Evolutionary conservation across 2,888 invertebrate species (phyloP), one percentile per base, ranked within the genome.

Genomic region (Caenorhabditis sulstoni): DNA sequence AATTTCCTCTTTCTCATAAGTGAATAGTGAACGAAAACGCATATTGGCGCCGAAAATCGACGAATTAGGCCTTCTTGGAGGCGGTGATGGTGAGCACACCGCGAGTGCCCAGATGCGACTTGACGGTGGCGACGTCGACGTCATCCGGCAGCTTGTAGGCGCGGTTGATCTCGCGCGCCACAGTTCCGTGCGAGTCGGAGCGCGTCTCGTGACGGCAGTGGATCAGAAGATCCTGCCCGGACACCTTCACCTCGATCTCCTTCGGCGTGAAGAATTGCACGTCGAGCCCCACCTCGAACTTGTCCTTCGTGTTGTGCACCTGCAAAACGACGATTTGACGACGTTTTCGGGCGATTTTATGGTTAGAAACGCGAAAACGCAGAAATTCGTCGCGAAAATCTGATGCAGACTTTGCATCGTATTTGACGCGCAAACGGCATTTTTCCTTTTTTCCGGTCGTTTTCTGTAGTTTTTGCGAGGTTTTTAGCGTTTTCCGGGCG

Each of bases 1-100:
- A n/a, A n/a, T n/a, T n/a, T n/a, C n/a, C n/a, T n/a, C n/a, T n/a
- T n/a, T n/a, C n/a, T n/a, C n/a, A n/a, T n/a, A n/a, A n/a, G n/a
- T n/a, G n/a, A n/a, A n/a, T n/a, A n/a, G n/a, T n/a, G n/a, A n/a
- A n/a, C n/a, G n/a, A n/a, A n/a, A n/a, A n/a, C n/a, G n/a, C n/a
- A n/a, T n/a, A n/a, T 29, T 29, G 29, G 4, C 29, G 29, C 29
- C 29, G 41, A 41, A 41, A 20, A 22, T 18, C 49, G 35, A 45
- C 22, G 18, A 18, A 29, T 35, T 75, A 79, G n/a, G 74, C 74
- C 64, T 79, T 79, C 87, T 89, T 89, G 55, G 82, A 53, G 71
- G 88, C 89, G 41, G 88, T 87, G 84, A 89, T 89, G 67, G 82
- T 80, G 62, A 89, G 87, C 45, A 88, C 87, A 68, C 89, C 89